Base-by-base conservation (phyloP, 2,113 vertebrate species). In the Corythornis vintsioides region DNA sequence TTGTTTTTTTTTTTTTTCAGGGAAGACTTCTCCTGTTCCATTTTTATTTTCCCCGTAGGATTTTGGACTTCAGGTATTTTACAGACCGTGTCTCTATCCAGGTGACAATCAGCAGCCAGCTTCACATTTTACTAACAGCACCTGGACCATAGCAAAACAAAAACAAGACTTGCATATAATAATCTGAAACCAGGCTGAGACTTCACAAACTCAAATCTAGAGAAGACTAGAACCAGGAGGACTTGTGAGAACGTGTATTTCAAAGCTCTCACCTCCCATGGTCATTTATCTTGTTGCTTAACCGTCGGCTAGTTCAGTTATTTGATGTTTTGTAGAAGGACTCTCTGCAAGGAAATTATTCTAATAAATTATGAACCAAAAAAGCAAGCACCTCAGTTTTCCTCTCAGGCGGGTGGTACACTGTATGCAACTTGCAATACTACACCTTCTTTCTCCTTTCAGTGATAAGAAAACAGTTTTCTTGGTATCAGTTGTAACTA, bases 251-350 rank as follows among this genome's bases (percentile, higher is more conserved):
- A 76, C 2, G 15, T 1, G 5, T 59, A 56, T 81, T 90, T 89
- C 65, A 74, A 9, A 1, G 1, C 33, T 35, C 12, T 38, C 47
- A 55, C 40, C 66, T 15, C n/a, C 72, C 6, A 3, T 19, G 5
- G 56, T 48, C 83, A 9, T 81, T 86, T 82, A 59, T 60, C 94
- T 47, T 38, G 17, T 29, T 50, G 38, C 55, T 91, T 71, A 75
- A 77, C 45, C 0, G 0, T 48, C 48, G 76, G 56, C 40, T 48
- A 47, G 31, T 61, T 50, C 0, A 0, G 28, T 57, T 59, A 48
- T 25, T 40, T 45, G 59, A 47, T 11, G 19, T 55, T 83, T 74
- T 52, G 42, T 0, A 63, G 73, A 91, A 69, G 21, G 22, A 0
- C 20, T 26, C 57, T 65, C 75, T 33, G 35, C 31, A 64, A 65